Conservation (phyloP, 1,140 invertebrate species). For the Mya arenaria region DNA sequence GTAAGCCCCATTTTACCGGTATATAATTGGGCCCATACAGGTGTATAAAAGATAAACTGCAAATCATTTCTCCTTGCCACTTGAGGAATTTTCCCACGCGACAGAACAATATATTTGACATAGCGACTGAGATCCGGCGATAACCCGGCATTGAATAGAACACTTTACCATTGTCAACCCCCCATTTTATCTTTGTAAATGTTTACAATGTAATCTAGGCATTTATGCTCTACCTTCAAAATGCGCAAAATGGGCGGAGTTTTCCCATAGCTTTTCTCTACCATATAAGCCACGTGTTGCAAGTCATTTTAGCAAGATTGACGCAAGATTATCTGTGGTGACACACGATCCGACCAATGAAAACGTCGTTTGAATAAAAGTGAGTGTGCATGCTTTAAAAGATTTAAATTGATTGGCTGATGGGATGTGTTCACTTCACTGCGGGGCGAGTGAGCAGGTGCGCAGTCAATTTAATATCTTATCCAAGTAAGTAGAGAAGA, state of each 20-base stretch:
- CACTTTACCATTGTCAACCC: slow-evolving; percentile 48
- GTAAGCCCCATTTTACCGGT: slow-evolving; percentile 36
- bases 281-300: slow-evolving; percentile 45
- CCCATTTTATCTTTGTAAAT: slow-evolving; percentile 55
- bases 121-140: slow-evolving; percentile 28
- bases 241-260: slow-evolving; percentile 51
- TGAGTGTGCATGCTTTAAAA: neutral
- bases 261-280: slow-evolving; percentile 49
- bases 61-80: slow-evolving; percentile 45
- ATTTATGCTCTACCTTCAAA: slow-evolving; percentile 49
- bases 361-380: slow-evolving; percentile 4
- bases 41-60: slow-evolving; percentile 45
- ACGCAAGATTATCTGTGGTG: slow-evolving; percentile 37
- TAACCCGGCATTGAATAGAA: slow-evolving; percentile 20
- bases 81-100: slow-evolving; percentile 59
- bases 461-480: neutral
- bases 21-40: slow-evolving; percentile 34
- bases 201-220: slow-evolving; percentile 52
- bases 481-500: too few species aligned
- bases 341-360: slow-evolving; percentile 30
- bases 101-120: slow-evolving; percentile 48
- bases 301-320: slow-evolving; percentile 48
- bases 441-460: slow-evolving; percentile 25
- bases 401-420: slow-evolving; percentile 38
- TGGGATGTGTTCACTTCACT: neutral